Base-by-base conservation (phyloP, 2,113 vertebrate genomes). In the Apteryx owenii region DNA sequence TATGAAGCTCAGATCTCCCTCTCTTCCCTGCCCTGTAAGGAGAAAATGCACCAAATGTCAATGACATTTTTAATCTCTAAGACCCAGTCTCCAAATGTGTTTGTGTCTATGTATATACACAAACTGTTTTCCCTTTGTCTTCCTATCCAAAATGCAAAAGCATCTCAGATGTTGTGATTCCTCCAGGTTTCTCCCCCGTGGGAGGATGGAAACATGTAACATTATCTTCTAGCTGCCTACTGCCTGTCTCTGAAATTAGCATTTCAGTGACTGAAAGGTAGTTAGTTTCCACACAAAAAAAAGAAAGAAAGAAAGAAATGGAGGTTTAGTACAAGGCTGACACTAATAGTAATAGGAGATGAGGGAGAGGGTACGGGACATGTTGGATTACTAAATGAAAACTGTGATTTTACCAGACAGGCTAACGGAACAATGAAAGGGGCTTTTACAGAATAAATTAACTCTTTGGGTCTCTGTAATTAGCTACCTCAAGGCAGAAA, bases 241-340 rank as follows among this genome's bases (percentile, higher is more conserved):
- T 94, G 97, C 97, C 97, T 97, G 97, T 97, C 93, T 95, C 95
- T 92, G 95, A 98, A 98, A 98, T 98, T 96, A 98, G 97, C 96
- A 97, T 96, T 93, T 95, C 93, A 95, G 93, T 97, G 87, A 95
- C 92, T 97, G 61, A 87, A 88, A 97, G 93, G 95, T 95, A 96
- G 93, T 88, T 93, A 95, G 90, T 89, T 95, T 95, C 58, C 83
- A 64, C 77, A 90, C 60, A 3, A 12, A 17, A 10, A 4, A 40
- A 5, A 26, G 0, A 31, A 18, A 40, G 1, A 50, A 42, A 83
- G 53, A 54, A 72, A 53, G 44, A 75, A 82, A 95, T 77, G 60
- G 72, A 91, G 12, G 65, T 76, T 93, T 93, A 86, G 80, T 76
- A 93, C 56, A 71, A 90, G 85, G 89, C 64, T 97, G 93, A 93